Evolutionary conservation across 2,888 invertebrate species (phyloP), one percentile per base, ranked within the genome.

Genomic region (Drosophila barbarae): DNA sequence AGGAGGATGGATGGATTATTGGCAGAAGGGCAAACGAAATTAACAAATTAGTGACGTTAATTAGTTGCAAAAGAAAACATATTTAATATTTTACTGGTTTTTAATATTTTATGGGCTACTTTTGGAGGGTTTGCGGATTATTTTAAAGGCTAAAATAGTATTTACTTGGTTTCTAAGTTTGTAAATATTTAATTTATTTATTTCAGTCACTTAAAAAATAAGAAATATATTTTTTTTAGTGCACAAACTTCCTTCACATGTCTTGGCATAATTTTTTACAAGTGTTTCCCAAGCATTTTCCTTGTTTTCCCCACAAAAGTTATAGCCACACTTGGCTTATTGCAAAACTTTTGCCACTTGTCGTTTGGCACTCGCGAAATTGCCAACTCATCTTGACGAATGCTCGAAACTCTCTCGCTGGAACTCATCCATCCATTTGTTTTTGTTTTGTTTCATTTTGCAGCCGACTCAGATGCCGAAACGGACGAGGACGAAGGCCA

Each of bases 401-500:
- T 69, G 50, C 34, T 69, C 59, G 47, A 65, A 66, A 65, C 44
- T 53, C 63, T 10, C 23, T 42, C 13, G 21, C 41, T 42, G 42
- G 38, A 34, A 44, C 46, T 32, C 46, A 49, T 57, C 36, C 30
- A 46, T 44, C n/a, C 26, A 42, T 28, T 28, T 15, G 42, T 10
- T 42, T 26, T 46, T 44, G 26, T 26, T 30, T 18, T 21, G 15
- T 18, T 53, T 53, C 30, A 13, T 53, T 34, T 34, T 13, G 7
- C 71, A 90, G 90, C 87, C 71, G 90, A 90, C 72, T 87, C 88
- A 51, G 89, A 89, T 72, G 88, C 90, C 35, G 90, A 90, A 76
- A 89, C 90, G 58, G 90, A 90, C 54, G 90, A 90, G 69, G 90
- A 90, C 30, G 90, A 90, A 84, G 90, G 89, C 59, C 89, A 90